These are phyloP conservation scores for Catocala nupta DNA, from an alignment of 2,888 invertebrate species.

Conservation along the genomic window DNA sequence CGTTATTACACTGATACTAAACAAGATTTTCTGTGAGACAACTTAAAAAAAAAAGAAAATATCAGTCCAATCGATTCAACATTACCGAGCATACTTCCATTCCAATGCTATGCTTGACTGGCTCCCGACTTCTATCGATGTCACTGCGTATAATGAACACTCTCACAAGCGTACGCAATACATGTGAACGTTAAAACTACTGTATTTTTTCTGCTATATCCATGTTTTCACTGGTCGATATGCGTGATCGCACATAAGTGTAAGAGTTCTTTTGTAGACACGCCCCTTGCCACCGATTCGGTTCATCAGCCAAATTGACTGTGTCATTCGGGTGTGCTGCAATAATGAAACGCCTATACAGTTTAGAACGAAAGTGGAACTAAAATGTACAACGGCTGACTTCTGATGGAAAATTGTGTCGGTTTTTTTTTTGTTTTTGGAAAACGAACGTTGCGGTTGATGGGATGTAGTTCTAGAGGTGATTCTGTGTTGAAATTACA, in stretches of 20 bases:
- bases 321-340: constrained; percentile 57
- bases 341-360: constrained; percentile 34
- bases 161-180: constrained; percentile 44
- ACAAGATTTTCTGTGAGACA: no score
- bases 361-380: constrained; percentile 47
- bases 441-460: constrained; percentile 7
- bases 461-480: background rate
- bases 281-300: constrained; percentile 58
- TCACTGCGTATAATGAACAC: constrained; percentile 33
- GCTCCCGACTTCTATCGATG: constrained; percentile 31
- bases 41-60: no score
- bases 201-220: constrained; percentile 30
- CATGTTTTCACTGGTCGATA: constrained; percentile 45
- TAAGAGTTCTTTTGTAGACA: constrained; percentile 54
- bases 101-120: constrained; percentile 22
- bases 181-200: constrained; percentile 39
- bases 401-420: constrained; percentile 17
- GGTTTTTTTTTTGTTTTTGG: constrained; percentile 12
- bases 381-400: constrained; percentile 16
- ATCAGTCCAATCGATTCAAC: no score
- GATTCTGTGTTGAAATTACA: background rate
- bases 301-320: constrained; percentile 60
- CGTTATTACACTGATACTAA: no score
- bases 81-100: background rate
- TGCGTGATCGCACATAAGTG: constrained; percentile 49